Base-by-base conservation (phyloP, 2,113 vertebrate species). In the Notarius lentiginosus region DNA sequence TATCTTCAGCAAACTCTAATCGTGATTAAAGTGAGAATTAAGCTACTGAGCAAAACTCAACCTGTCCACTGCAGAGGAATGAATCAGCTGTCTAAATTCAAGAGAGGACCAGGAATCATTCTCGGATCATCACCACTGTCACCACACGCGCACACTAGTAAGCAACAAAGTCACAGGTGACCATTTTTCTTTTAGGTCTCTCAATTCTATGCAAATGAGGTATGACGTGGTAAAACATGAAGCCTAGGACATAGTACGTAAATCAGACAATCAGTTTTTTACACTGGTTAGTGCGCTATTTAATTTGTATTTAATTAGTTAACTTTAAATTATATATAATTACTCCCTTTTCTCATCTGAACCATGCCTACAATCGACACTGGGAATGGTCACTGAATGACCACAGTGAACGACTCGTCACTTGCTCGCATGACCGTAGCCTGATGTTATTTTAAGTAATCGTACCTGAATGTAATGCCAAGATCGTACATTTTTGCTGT, bases 1-100 rank as follows among this genome's bases (percentile, higher is more conserved):
- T 82, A 53, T 85, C 47, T 84, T 87, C 55, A 81, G 47, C 34
- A 63, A 79, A 60, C n/a, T 55, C 15, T 27, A 68, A 68, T 41
- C 82, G 68, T 56, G 72, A 34, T 24, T 22, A 27, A 20, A 55
- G 55, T 7, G 73, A 49, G 51, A 68, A 22, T 51, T 18, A 84
- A 27, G 12, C 41, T 58, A 84, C 27, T 9, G 30, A 70, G 82
- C 63, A 20, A 63, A 53, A 34, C 6, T 56, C 66, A 56, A 72
- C 22, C 20, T 65, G n/a, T 41, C 49, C 24, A n/a, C 34, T 72
- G 63, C 65, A 47, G 30, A 56, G 76, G 27, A 58, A 56, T 8
- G 2, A 7, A 30, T 56, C 47, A 49, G 68, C 72, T 82, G 79
- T 70, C 66, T 61, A 72, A 70, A 24, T 55, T 76, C 47, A 15